phyloP scores from a whole-genome alignment of 2,888 invertebrate species.

The Polylopha cassiicola region DNA sequence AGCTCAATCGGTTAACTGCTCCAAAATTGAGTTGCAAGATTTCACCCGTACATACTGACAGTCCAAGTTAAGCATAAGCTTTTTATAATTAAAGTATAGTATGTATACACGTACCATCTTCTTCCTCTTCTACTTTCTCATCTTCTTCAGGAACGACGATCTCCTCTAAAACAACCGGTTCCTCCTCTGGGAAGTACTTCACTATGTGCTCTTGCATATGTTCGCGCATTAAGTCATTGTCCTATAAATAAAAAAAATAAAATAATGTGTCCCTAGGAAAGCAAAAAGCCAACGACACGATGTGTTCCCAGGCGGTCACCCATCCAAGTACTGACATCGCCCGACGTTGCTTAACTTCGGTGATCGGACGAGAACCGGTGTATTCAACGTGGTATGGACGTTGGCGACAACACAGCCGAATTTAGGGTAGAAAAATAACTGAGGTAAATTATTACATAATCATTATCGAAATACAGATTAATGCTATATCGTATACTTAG shows the following conservation, averaged over 20 bases:
- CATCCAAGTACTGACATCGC: slow-evolving; percentile 33
- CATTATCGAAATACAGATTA: too few species aligned
- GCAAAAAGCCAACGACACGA: slow-evolving; percentile 30
- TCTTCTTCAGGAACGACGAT: slow-evolving; percentile 61
- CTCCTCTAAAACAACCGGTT: slow-evolving; percentile 66
- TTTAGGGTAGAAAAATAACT: too few species aligned
- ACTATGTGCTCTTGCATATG: slow-evolving; percentile 79
- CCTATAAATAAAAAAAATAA: slow-evolving; percentile 57
- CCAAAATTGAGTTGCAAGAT: too few species aligned
- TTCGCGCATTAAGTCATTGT: slow-evolving; percentile 78
- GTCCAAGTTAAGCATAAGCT: too few species aligned
- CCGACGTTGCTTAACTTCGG: slow-evolving; percentile 35
- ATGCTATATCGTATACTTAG: too few species aligned
- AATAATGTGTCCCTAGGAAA: background rate
- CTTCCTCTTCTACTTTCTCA: slow-evolving; percentile 40
- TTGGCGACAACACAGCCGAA: slow-evolving; percentile 19
- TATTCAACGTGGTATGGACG: slow-evolving; percentile 30
- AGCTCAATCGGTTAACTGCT: too few species aligned
- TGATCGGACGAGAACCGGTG: slow-evolving; percentile 36
- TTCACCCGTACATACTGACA: too few species aligned
- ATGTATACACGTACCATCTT: slow-evolving; percentile 39
- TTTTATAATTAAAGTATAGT: too few species aligned
- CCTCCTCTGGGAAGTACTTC: slow-evolving; percentile 75
- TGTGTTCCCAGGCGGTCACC: slow-evolving; percentile 34
- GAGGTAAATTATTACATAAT: too few species aligned